phyloP scores from a whole-genome alignment of 2,797 vertebrate genomes.

The Jordanella pulchra region DNA sequence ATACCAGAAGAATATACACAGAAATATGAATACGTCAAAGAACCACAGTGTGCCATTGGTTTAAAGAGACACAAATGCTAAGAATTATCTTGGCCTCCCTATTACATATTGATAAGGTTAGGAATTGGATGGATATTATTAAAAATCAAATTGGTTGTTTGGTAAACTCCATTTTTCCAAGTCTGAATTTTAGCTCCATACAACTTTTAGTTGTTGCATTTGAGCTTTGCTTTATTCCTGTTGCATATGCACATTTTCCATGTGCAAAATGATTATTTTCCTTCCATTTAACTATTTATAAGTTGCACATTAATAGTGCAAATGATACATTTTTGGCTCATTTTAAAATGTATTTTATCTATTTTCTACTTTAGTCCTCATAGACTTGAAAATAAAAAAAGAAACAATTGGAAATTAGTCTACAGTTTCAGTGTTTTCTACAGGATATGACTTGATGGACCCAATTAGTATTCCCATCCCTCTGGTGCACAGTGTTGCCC shows the following conservation, averaged over 20 bases:
- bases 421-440: constrained; percentile 22
- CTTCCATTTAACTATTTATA: too few relatives aligned
- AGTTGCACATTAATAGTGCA: background rate
- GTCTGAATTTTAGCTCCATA: background rate
- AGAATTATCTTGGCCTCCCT: background rate
- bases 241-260: background rate
- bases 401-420: constrained; percentile 13
- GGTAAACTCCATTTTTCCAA: background rate
- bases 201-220: background rate
- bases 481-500: constrained; percentile 80
- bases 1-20: too few relatives aligned
- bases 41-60: too few relatives aligned
- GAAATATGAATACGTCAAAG: too few relatives aligned
- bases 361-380: background rate
- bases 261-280: background rate
- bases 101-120: background rate
- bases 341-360: background rate
- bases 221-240: background rate
- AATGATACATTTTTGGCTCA: background rate
- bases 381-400: background rate
- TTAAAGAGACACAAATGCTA: background rate
- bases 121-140: background rate
- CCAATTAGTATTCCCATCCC: constrained; percentile 83
- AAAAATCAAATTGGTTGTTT: background rate
- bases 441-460: constrained; percentile 57